A percentile compares a stretch with the other conserved stretches of the same genome.
Conservation (phyloP, 2,888 invertebrate species). For the Noctua janthe region DNA sequence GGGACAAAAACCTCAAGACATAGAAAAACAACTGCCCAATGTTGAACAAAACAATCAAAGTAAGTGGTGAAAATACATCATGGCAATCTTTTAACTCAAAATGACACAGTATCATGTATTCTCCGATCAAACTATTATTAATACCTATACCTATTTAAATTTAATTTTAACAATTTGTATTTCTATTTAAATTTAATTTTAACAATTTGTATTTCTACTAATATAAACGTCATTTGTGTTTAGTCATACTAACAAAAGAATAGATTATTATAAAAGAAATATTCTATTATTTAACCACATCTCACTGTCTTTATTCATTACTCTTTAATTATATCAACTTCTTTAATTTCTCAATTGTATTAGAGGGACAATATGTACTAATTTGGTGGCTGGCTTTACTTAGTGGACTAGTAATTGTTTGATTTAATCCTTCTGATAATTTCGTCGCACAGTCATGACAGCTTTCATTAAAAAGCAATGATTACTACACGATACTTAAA, state of each 20-base stretch:
- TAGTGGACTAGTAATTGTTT: background rate
- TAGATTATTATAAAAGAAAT: constrained; percentile 19
- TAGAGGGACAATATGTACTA: constrained; percentile 11
- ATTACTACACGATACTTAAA: background rate
- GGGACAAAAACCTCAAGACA: constrained; percentile 64
- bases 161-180: constrained; percentile 18
- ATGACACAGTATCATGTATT: constrained; percentile 14
- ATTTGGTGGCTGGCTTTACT: constrained; percentile 46
- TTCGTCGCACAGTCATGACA: background rate
- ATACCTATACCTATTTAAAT: constrained; percentile 37
- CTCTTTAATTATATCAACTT: constrained; percentile 14
- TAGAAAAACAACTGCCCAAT: constrained; percentile 59
- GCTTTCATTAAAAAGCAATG: background rate
- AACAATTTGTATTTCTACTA: constrained; percentile 22
- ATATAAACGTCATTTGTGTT: constrained; percentile 21
- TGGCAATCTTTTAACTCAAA: constrained; percentile 13
- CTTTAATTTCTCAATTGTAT: background rate
- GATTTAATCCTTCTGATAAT: constrained; percentile 2
- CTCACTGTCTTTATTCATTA: constrained; percentile 18
- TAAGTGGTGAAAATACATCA: constrained; percentile 56
- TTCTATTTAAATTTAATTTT: constrained; percentile 21
- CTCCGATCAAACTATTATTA: constrained; percentile 20
- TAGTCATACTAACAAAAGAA: constrained; percentile 46
- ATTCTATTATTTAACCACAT: constrained; percentile 30
- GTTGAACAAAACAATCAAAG: constrained; percentile 52